Conservation (phyloP, 2,113 vertebrate species). For the Clarias magur region DNA sequence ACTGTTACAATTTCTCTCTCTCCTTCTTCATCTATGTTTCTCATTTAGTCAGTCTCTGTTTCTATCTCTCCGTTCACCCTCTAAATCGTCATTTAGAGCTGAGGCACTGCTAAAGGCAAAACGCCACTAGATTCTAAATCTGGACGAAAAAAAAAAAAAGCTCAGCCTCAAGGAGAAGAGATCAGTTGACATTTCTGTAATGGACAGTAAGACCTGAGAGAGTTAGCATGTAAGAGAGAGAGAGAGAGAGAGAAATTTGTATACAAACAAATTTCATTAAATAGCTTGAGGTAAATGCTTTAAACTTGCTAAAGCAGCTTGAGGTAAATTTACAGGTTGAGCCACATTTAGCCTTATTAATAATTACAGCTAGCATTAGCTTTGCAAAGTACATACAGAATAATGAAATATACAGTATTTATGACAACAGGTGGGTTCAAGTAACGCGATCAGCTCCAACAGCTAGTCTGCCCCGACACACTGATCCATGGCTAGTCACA, state of each 20-base stretch:
- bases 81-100: neutral
- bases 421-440: neutral
- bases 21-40: neutral
- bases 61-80: neutral
- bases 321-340: neutral
- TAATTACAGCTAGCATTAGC: neutral
- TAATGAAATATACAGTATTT: neutral
- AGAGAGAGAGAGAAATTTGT: neutral
- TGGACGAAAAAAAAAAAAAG: conserved; percentile 2
- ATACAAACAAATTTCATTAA: neutral
- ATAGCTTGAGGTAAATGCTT: neutral
- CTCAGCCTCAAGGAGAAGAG: neutral
- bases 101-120: conserved; percentile 6
- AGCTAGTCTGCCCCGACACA: neutral
- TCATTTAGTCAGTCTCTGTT: neutral
- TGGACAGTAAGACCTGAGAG: neutral
- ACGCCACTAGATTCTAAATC: conserved; percentile 17
- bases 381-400: neutral
- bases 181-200: conserved; percentile 29
- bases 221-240: neutral
- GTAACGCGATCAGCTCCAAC: neutral
- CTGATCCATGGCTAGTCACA: neutral
- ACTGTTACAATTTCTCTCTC: neutral
- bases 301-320: neutral
- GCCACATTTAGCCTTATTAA: neutral